Evolutionary conservation across 2,113 vertebrate genomes (phyloP).

Genomic region (Chaetorhynchus papuensis): DNA sequence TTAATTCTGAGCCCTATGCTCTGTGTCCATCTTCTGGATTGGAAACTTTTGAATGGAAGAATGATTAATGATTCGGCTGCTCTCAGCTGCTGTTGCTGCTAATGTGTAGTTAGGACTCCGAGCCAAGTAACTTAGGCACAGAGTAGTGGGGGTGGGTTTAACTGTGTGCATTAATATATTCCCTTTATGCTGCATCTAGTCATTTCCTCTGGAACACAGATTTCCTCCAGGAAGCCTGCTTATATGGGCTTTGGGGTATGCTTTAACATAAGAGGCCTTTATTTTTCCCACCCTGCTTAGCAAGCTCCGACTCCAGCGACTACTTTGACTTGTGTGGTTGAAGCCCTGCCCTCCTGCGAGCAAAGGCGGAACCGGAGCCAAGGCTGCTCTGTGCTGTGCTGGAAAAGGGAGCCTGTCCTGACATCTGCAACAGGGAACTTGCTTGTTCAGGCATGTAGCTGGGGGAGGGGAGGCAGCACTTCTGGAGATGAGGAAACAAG

Average conservation of each 20-base stretch:
- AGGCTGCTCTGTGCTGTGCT: neutral
- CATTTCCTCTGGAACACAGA: constrained; percentile 8
- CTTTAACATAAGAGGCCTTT: constrained; percentile 15
- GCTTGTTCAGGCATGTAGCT: neutral
- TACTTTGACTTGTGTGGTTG: neutral
- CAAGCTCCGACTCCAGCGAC: fast-evolving
- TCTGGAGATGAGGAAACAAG: neutral
- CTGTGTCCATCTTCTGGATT: neutral
- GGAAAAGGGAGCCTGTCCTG: neutral
- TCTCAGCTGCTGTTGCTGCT: neutral
- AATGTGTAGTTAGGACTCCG: neutral
- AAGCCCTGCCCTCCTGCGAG: neutral
- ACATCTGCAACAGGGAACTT: neutral
- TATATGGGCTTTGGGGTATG: neutral
- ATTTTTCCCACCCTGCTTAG: neutral
- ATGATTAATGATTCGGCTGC: neutral
- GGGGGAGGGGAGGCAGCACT: neutral
- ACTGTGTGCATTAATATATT: neutral
- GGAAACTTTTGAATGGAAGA: neutral
- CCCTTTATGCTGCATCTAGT: neutral
- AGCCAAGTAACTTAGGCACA: neutral
- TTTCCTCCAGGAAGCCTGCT: constrained; percentile 33
- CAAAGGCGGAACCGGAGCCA: neutral
- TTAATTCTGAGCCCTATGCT: neutral
- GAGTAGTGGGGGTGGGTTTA: neutral